Base-by-base conservation (phyloP, 2,113 vertebrate genomes). In the Ictidomys tridecemlineatus region DNA sequence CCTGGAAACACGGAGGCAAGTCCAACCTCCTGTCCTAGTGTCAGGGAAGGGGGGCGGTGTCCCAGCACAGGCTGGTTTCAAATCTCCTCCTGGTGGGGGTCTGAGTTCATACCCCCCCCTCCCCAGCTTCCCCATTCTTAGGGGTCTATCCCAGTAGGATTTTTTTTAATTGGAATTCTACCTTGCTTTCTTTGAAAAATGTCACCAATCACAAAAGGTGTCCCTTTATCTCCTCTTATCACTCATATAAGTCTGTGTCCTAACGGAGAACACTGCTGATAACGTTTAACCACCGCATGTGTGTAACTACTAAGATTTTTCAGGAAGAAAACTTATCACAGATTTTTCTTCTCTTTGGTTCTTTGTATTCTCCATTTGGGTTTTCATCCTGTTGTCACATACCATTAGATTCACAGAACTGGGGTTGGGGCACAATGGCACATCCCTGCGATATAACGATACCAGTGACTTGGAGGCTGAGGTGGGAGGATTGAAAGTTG, bases 21-120 rank as follows among this genome's bases (percentile, higher is more conserved):
- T 32, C 58, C 8, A 28, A 76, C 32, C 4, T 58, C 45, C 12
- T 48, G 16, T 51, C 14, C 70, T 37, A 77, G 30, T 2, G 0
- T 34, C 79, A 61, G 34, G 34, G 28, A 45, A 32, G 32, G 0
- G 1, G 1, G 14, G 0, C 16, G 16, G 20, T 10, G 17, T 82
- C 58, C 30, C 58, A 28, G 48, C 0, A 0, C 18, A 80, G 2
- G 6, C 30, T 28, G 30, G 22, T 80, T 12, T 90, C n/a, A 34
- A 67, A 63, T 9, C 24, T 56, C 34, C 14, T 74, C 13, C 17
- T 92, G 22, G 14, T 30, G 24, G 73, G 63, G 16, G 37, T 37
- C 67, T 73, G n/a, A 26, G 7, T 12, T 48, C n/a, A 45, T 4
- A 11, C 0, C 51, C 51, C 14, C 14, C 11, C 2, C 48, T 51